These are phyloP conservation scores for Crossaster papposus DNA, from an alignment of 53 echinoderm and acorn worm species.

Conservation along the genomic window DNA sequence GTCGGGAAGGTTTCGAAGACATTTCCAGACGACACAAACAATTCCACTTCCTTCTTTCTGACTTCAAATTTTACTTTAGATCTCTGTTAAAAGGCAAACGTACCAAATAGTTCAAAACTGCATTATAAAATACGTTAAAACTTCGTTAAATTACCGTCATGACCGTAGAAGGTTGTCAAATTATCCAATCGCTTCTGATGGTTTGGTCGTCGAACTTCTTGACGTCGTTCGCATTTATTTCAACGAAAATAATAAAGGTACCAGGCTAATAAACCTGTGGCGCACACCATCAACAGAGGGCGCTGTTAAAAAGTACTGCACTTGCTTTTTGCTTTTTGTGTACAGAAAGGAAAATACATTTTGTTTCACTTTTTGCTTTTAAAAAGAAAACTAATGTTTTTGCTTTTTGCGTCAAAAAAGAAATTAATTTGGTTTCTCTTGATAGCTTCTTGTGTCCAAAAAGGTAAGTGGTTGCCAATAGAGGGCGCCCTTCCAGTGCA, in stretches of 20 bases:
- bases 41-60: neutral
- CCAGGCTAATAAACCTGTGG: conserved; percentile 8
- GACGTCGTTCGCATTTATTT: neutral
- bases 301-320: too few species aligned
- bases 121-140: neutral
- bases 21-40: neutral
- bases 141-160: neutral
- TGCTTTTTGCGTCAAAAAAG: too few species aligned
- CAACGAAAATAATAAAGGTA: neutral
- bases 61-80: neutral
- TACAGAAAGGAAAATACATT: too few species aligned
- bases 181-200: neutral
- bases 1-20: conserved; percentile 52
- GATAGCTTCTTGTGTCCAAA: too few species aligned
- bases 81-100: neutral
- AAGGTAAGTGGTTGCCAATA: too few species aligned
- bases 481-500: conserved; percentile 24
- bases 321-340: too few species aligned
- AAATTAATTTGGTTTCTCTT: too few species aligned
- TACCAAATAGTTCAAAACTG: neutral
- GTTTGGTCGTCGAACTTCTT: neutral
- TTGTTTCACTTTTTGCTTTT: too few species aligned
- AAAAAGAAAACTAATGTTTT: too few species aligned
- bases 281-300: conserved; percentile 30
- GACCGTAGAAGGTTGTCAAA: neutral